A percentile compares a stretch with the other conserved stretches of the same genome.
phyloP scores from a whole-genome alignment of 2,888 invertebrate genomes.

The Napeogenes inachia region DNA sequence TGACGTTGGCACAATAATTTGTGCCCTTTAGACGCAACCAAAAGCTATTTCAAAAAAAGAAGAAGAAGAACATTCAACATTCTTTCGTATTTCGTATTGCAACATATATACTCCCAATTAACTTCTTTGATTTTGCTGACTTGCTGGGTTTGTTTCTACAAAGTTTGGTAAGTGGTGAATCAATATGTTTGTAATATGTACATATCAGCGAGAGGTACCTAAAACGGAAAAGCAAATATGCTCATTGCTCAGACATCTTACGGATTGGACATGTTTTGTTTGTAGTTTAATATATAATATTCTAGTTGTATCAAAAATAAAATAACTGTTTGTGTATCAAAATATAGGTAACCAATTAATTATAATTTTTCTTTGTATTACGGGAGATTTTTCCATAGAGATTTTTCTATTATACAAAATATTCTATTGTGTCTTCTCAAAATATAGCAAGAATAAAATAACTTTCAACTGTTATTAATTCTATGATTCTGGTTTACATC shows the following conservation, averaged over 20 bases:
- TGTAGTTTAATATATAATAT: no score
- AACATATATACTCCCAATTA: constrained; percentile 4
- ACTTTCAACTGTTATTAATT: constrained; percentile 3
- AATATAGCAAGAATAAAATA: constrained; percentile 15
- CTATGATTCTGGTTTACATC: no score
- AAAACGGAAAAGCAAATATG: constrained; percentile 24
- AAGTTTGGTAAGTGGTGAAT: constrained; percentile 28
- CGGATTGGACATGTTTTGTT: constrained; percentile 5
- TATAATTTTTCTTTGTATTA: no score
- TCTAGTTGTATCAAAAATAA: no score
- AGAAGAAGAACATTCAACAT: no score
- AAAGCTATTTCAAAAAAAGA: no score
- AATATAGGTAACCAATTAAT: no score
- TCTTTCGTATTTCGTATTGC: constrained; percentile 10
- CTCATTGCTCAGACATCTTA: constrained; percentile 37
- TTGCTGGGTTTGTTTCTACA: constrained; percentile 19
- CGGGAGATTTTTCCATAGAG: no score
- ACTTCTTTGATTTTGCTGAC: no score
- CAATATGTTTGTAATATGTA: constrained; percentile 38
- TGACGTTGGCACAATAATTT: no score
- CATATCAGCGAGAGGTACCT: constrained; percentile 30
- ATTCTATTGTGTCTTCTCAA: not conserved
- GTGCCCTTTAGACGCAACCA: no score
- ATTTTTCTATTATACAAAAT: not conserved
- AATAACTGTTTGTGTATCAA: no score